Evolutionary conservation across 2,797 vertebrate genomes (phyloP), one percentile per base, ranked within the genome.

Genomic region (Myotis findleyi): DNA sequence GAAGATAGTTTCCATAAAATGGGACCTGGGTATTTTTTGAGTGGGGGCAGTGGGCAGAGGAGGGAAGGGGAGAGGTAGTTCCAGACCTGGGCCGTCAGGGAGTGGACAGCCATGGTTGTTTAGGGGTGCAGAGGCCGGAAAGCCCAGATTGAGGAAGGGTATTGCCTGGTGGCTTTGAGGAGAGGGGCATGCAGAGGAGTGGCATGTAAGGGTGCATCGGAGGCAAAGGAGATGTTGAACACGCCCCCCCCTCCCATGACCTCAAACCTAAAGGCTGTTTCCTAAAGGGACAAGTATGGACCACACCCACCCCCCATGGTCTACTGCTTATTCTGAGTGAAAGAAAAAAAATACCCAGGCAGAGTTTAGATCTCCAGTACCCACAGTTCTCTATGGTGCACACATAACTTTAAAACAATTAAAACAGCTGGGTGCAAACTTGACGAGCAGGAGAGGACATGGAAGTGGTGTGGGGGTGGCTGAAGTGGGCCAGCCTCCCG

Each of bases 391-490:
- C 97, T 41, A 59, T 27, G 77, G 80, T 62, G 30, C 71, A 87
- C 71, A 27, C 20, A 79, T 95, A 94, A 96, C 97, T 97, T 94
- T 96, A 93, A 97, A 96, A 92, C 96, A 97, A 94, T 96, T 97
- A 96, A 95, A 97, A 95, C 97, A 98, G 97, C 75, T 96, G 97
- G 83, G 36, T 84, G 83, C 81, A 84, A 96, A 93, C 77, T 30
- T 79, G 95, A 93, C 79, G 41, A 96, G 96, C 94, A 76, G 93
- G 95, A 77, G 66, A 96, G 91, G 95, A 81, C 84, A 94, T 49
- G 69, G 62, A 77, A 72, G n/a, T 49, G 49, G 55, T 21, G 94
- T 96, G 89, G 95, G 30, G 55, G 44, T 80, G 93, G 95, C 41
- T 94, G 94, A 92, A 87, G 77, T 94, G 77, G 85, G 49, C 68